A percentile compares a stretch with the other conserved stretches of the same genome.
Evolutionary conservation across 2,888 invertebrate species (phyloP).

Genomic region (Achlya flavicornis): DNA sequence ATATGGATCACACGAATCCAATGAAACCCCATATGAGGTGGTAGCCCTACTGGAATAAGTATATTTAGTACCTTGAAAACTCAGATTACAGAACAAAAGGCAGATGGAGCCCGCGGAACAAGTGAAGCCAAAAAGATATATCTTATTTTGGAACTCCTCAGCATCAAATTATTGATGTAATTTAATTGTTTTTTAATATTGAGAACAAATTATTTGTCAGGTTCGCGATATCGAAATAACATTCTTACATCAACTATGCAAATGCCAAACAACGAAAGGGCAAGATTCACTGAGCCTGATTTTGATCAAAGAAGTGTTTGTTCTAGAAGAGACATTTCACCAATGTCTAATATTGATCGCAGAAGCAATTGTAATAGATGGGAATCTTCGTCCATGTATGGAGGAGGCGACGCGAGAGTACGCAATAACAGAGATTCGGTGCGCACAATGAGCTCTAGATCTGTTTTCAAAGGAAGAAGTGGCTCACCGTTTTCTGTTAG

Average conservation of each 20-base stretch:
- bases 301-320: constrained; percentile 53
- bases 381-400: constrained; percentile 52
- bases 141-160: too few species aligned
- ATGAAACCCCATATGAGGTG: too few species aligned
- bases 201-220: constrained; percentile 9
- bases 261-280: constrained; percentile 48
- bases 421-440: constrained; percentile 37
- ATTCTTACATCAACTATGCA: constrained; percentile 51
- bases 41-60: too few species aligned
- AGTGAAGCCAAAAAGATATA: too few species aligned
- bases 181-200: too few species aligned
- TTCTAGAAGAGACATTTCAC: constrained; percentile 1
- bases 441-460: constrained; percentile 44
- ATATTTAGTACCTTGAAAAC: too few species aligned
- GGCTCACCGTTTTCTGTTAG: constrained; percentile 63
- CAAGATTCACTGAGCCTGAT: constrained; percentile 41
- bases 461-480: constrained; percentile 56
- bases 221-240: constrained; percentile 50
- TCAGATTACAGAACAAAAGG: too few species aligned
- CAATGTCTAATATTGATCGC: constrained; percentile 40
- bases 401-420: constrained; percentile 47
- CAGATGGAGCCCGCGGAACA: too few species aligned
- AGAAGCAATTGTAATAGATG: constrained; percentile 47
- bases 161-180: too few species aligned
- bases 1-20: too few species aligned